Conservation (phyloP, 2,113 vertebrate genomes). For the Limnothrissa miodon region DNA sequence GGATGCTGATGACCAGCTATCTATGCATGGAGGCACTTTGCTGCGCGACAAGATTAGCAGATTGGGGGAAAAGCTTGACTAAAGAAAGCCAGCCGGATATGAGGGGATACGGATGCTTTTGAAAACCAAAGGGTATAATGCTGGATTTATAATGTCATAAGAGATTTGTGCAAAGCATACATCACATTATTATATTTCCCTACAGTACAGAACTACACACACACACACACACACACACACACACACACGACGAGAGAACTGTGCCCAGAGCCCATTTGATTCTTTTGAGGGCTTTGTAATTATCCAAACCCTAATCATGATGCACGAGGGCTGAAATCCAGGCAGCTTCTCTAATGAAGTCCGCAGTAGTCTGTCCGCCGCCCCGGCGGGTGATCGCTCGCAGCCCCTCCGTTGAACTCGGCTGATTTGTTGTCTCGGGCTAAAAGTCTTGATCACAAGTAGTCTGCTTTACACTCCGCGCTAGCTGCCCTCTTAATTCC, state of each 20-base stretch:
- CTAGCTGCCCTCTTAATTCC: constrained; percentile 45
- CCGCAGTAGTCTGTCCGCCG: neutral
- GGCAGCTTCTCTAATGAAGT: constrained; percentile 44
- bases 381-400: neutral
- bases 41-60: neutral
- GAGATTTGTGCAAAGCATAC: neutral
- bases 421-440: constrained; percentile 46
- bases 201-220: neutral
- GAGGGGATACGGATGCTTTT: neutral
- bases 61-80: neutral
- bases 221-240: neutral
- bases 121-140: neutral
- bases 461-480: constrained; percentile 37
- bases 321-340: neutral
- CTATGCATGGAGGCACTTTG: neutral
- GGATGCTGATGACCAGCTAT: neutral
- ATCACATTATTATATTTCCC: neutral
- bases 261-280: neutral
- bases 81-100: neutral
- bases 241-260: neutral
- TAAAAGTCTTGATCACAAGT: constrained; percentile 35
- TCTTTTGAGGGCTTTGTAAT: neutral
- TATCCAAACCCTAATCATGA: neutral
- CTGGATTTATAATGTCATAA: neutral
- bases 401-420: constrained; percentile 23